phyloP scores from a whole-genome alignment of 1,140 invertebrate species.

The Euglossa dilemma region DNA sequence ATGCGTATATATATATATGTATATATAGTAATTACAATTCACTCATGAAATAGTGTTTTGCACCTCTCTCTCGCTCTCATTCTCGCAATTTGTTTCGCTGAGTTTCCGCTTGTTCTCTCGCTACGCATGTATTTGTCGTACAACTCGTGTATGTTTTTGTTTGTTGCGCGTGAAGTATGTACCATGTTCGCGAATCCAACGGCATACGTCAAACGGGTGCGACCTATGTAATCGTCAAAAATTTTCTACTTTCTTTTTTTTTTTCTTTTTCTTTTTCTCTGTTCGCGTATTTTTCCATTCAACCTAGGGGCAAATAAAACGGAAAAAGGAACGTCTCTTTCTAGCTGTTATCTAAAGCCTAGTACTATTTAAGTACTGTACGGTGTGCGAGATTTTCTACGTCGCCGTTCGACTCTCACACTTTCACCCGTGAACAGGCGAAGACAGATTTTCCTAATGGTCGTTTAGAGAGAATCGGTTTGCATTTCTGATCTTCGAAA shows the following conservation, averaged over 20 bases:
- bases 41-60: constrained; percentile 67
- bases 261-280: no score
- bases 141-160: background rate
- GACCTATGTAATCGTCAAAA: background rate
- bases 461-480: constrained; percentile 20
- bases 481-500: constrained; percentile 20
- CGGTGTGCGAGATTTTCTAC: constrained; percentile 34
- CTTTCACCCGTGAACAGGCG: constrained; percentile 14
- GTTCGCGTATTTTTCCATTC: background rate
- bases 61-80: constrained; percentile 41
- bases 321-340: constrained; percentile 6
- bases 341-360: background rate
- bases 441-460: background rate
- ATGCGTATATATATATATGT: constrained; percentile 60
- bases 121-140: background rate
- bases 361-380: background rate
- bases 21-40: constrained; percentile 75
- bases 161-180: background rate
- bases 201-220: background rate
- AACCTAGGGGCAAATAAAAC: background rate
- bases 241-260: no score
- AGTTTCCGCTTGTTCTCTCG: background rate
- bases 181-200: constrained; percentile 11
- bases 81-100: constrained; percentile 18
- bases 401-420: constrained; percentile 39